Evolutionary conservation across 2,797 vertebrate genomes (phyloP).

Genomic region (Neosilurus mollespiculum): DNA sequence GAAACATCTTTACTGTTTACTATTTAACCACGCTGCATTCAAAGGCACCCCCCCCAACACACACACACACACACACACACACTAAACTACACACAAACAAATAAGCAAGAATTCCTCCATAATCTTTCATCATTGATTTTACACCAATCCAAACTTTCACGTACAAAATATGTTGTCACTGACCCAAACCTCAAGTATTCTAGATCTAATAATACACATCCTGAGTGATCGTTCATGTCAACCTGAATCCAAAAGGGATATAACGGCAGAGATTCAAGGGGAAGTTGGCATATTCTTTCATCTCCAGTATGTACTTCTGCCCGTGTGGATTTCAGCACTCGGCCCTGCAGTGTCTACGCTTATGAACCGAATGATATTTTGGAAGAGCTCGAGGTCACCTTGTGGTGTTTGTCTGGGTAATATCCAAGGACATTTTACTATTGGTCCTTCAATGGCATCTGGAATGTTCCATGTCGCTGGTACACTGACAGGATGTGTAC

Average conservation of each 20-base stretch:
- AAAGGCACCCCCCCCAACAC: too few species aligned
- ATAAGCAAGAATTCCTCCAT: not conserved
- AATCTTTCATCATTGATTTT: not conserved
- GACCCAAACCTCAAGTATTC: not conserved
- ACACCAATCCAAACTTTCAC: not conserved
- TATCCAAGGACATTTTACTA: not conserved
- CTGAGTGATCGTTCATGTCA: not conserved
- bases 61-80: too few species aligned
- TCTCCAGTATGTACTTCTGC: not conserved
- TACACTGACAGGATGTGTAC: not conserved
- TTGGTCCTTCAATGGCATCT: not conserved
- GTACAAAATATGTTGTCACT: not conserved
- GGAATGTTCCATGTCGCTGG: not conserved
- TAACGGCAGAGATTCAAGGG: not conserved
- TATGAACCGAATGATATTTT: not conserved
- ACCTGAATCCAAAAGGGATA: not conserved
- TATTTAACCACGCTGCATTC: not conserved
- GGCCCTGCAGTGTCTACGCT: not conserved
- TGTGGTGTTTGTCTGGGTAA: not conserved
- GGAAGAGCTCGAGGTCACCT: constrained; percentile 7
- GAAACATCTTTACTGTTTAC: not conserved
- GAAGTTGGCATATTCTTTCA: constrained; percentile 5
- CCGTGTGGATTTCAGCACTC: not conserved
- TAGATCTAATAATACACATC: constrained; percentile 10
- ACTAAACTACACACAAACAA: not conserved